These are phyloP conservation scores for Chiropotes sagulatus DNA, from an alignment of 2,797 vertebrate species.

Conservation along the genomic window DNA sequence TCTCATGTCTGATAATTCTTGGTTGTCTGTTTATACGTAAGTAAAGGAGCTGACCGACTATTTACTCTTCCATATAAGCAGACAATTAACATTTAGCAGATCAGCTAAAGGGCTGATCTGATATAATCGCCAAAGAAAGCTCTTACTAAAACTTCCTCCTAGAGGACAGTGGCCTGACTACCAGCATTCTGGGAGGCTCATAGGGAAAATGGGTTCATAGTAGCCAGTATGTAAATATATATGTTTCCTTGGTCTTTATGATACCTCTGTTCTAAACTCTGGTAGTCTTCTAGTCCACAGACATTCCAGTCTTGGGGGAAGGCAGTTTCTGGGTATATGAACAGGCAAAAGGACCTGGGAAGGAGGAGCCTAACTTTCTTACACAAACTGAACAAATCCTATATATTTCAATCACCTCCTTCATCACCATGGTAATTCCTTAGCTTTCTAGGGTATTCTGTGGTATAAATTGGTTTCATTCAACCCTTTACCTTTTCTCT, in stretches of 20 bases:
- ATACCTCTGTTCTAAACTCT: neutral
- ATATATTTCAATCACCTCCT: neutral
- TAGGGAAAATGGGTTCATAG: neutral
- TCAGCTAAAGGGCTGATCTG: neutral
- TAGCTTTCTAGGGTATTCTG: neutral
- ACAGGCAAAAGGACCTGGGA: neutral
- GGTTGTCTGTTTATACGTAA: neutral
- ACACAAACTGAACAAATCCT: neutral
- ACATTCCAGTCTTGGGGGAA: neutral
- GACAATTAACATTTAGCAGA: neutral
- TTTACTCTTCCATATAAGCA: neutral
- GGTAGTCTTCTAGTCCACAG: neutral
- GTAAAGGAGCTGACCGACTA: neutral
- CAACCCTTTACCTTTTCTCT: neutral
- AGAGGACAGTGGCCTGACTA: neutral
- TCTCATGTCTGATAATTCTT: constrained; percentile 7
- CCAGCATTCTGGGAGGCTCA: neutral
- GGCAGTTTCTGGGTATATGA: neutral
- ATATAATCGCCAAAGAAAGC: neutral
- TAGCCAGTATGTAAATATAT: neutral
- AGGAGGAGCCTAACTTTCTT: neutral
- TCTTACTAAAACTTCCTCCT: neutral
- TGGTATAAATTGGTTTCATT: neutral
- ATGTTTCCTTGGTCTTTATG: neutral
- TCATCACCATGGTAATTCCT: neutral